A percentile compares a stretch with the other conserved stretches of the same genome.
These are phyloP conservation scores for Drosophila orena DNA, from an alignment of 1,140 invertebrate species.

Conservation along the genomic window DNA sequence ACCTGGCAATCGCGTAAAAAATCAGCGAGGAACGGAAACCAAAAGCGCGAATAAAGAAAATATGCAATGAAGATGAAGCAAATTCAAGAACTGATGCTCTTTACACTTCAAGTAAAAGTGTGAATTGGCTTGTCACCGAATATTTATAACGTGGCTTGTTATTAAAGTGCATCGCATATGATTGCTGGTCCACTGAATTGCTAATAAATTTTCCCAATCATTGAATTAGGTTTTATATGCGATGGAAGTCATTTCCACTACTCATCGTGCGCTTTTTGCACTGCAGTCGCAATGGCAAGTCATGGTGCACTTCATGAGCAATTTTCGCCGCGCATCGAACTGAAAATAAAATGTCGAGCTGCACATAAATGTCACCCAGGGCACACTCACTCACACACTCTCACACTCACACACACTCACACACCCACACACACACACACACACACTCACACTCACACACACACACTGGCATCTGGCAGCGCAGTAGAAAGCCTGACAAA, in stretches of 20 bases:
- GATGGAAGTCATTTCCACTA: too few species aligned
- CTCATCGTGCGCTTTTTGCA: constrained; percentile 12
- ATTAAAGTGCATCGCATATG: too few species aligned
- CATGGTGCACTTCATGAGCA: constrained; percentile 74
- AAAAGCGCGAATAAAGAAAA: constrained; percentile 28
- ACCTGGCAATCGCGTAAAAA: constrained; percentile 49
- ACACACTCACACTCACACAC: constrained; percentile 9
- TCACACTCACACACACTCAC: constrained; percentile 13
- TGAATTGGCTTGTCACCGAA: too few species aligned
- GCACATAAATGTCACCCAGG: constrained; percentile 79
- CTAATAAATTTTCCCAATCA: too few species aligned
- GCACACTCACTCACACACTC: constrained; percentile 50
- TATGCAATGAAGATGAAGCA: constrained; percentile 34
- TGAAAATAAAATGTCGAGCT: constrained; percentile 74
- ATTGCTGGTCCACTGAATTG: too few species aligned
- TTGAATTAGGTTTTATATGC: too few species aligned
- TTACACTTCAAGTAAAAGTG: too few species aligned
- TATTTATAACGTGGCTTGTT: too few species aligned
- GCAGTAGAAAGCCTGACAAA: constrained; percentile 35
- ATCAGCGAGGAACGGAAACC: constrained; percentile 18
- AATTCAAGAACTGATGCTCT: constrained; percentile 17
- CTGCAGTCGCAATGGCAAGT: constrained; percentile 63
- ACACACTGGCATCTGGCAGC: constrained; percentile 9
- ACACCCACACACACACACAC: constrained; percentile 13
- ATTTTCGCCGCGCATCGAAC: constrained; percentile 78